These are phyloP conservation scores for Scaptomyza reducta DNA, from an alignment of 2,888 invertebrate genomes.

Conservation along the genomic window DNA sequence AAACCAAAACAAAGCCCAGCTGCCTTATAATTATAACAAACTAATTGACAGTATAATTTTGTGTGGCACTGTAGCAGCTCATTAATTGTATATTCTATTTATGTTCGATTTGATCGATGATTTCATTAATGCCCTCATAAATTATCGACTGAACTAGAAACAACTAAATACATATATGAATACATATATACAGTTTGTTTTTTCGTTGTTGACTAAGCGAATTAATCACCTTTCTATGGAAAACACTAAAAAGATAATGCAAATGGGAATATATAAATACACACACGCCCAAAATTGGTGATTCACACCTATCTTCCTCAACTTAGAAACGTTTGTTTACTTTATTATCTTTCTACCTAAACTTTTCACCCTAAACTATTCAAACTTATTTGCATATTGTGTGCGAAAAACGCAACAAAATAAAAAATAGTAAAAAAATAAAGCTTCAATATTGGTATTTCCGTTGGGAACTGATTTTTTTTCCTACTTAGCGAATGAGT, in stretches of 20 bases:
- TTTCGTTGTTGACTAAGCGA: constrained; percentile 45
- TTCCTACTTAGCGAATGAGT: constrained; percentile 36
- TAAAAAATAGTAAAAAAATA: no score
- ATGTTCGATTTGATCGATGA: constrained; percentile 25
- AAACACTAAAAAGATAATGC: constrained; percentile 43
- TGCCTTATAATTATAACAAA: background rate
- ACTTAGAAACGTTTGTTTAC: constrained; percentile 30
- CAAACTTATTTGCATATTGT: constrained; percentile 49
- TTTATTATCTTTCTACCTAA: constrained; percentile 9
- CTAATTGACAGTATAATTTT: constrained; percentile 8
- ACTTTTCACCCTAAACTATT: constrained; percentile 28
- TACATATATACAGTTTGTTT: background rate
- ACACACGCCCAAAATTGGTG: constrained; percentile 16
- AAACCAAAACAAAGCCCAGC: background rate
- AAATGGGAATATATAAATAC: constrained; percentile 9
- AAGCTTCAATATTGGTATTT: no score
- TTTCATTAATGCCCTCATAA: constrained; percentile 39
- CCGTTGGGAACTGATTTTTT: constrained; percentile 35
- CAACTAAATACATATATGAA: background rate
- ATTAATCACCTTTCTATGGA: constrained; percentile 45
- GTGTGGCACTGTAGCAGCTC: background rate
- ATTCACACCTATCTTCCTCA: constrained; percentile 31
- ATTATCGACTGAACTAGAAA: constrained; percentile 20
- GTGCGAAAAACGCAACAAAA: no score
- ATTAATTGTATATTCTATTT: constrained; percentile 14